Base-by-base conservation (phyloP, 2,888 invertebrate genomes). In the Tigriopus californicus region DNA sequence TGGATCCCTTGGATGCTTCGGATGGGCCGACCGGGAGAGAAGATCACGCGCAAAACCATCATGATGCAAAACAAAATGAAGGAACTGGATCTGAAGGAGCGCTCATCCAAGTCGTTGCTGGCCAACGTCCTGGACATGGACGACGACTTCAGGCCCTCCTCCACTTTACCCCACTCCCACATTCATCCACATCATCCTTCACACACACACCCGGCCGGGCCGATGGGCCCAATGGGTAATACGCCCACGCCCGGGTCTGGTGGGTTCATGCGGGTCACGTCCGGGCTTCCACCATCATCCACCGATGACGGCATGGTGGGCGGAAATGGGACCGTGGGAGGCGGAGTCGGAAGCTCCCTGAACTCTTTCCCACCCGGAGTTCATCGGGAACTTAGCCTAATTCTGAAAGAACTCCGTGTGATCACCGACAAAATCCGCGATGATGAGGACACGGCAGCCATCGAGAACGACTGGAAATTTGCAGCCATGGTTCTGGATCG, bases 401-500 rank as follows among this genome's bases (percentile, higher is more conserved):
- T 95, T 73, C 80, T 94, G 69, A 89, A 90, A 76, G 94, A 95
- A 78, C 65, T 77, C 60, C 82, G 85, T 73, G 85, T 84, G 77
- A 88, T 91, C 74, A 91, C 90, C 69, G 83, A 85, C 76, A 83
- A 91, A 79, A 81, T 94, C 78, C 83, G 88, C 74, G 85, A 86
- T 75, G 90, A 91, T 72, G 94, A 95, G 75, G 86, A 89, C 74
- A 85, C 87, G 70, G 83, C 85, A 74, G 89, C 88, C 75, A 80
- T 91, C 74, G 85, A 90, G 74, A 87, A 88, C 78, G 92, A 94
- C 83, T 95, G 95, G 95, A 92, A 92, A 79, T 95, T 94, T 78
- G 94, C 94, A 75, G 94, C 94, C 76, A 92, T 94, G 90, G 94
- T 95, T 78, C 90, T 95, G 79, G 95, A 95, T 82, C 85, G 94